Evolutionary conservation across 1,140 invertebrate species (phyloP).

Genomic region (Temnothorax curvispinosus): DNA sequence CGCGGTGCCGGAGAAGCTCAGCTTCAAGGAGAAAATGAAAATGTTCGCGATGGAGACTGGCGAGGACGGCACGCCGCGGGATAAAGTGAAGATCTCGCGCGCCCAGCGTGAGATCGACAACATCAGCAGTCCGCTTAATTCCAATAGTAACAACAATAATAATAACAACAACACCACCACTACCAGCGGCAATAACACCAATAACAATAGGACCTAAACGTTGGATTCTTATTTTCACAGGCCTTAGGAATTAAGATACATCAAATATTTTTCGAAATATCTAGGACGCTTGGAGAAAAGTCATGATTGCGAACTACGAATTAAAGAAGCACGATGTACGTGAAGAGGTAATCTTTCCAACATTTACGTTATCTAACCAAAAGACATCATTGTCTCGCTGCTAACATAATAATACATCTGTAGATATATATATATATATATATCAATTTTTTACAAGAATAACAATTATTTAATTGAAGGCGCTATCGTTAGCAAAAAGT

Average conservation of each 20-base stretch:
- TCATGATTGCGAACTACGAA: background rate
- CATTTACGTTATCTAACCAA: background rate
- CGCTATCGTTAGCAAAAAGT: background rate
- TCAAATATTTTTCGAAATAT: conserved; percentile 36
- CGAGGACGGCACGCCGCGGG: conserved; percentile 94
- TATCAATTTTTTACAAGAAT: background rate
- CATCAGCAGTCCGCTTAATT: conserved; percentile 85
- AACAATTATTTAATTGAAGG: background rate
- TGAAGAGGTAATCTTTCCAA: background rate
- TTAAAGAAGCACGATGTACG: background rate
- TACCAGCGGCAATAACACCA: conserved; percentile 43
- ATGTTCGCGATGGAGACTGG: conserved; percentile 98
- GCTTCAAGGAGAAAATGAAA: conserved; percentile 98
- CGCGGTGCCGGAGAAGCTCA: conserved; percentile 94
- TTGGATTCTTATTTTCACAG: conserved; percentile 10
- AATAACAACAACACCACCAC: conserved; percentile 33
- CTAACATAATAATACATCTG: background rate
- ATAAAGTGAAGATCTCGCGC: conserved; percentile 97
- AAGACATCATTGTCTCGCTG: background rate
- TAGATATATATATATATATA: conserved; percentile 4
- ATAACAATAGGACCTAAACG: conserved; percentile 38
- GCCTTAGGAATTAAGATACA: conserved; percentile 25
- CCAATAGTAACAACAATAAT: conserved; percentile 78
- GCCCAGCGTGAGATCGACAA: conserved; percentile 96
- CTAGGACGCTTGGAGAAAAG: background rate